These are phyloP conservation scores for Macropis europaea DNA, from an alignment of 2,888 invertebrate species.

Conservation along the genomic window DNA sequence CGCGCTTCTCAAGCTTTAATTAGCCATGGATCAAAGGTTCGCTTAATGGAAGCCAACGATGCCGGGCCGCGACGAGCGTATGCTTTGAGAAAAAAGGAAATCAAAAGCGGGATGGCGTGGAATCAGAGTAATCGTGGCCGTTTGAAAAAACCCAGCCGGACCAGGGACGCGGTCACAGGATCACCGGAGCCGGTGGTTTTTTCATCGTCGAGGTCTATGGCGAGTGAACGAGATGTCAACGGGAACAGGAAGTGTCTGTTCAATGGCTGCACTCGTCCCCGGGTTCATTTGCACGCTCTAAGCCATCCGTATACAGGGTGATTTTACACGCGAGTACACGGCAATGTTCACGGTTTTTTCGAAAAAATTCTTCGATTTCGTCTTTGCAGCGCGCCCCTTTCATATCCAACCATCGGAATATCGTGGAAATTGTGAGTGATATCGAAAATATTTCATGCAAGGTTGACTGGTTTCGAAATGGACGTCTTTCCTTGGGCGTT, in stretches of 20 bases:
- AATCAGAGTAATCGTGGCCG: slow-evolving; percentile 11
- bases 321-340: no score
- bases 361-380: no score
- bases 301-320: no score
- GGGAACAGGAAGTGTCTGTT: not conserved
- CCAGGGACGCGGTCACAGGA: slow-evolving; percentile 5
- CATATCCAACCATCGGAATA: no score
- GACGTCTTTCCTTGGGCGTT: no score
- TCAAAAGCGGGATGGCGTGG: slow-evolving; percentile 27
- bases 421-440: no score
- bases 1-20: slow-evolving; percentile 54
- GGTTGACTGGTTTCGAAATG: no score
- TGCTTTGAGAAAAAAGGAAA: slow-evolving; percentile 39
- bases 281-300: no score
- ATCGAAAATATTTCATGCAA: no score
- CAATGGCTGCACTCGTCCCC: not conserved
- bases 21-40: slow-evolving; percentile 63
- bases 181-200: slow-evolving; percentile 14
- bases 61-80: slow-evolving; percentile 28
- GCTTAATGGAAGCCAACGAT: slow-evolving; percentile 63
- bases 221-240: not conserved
- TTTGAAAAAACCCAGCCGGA: slow-evolving; percentile 33
- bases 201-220: slow-evolving; percentile 1
- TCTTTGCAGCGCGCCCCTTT: no score
- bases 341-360: no score